Base-by-base conservation (phyloP, 2,113 vertebrate species). In the Albula glossodonta region DNA sequence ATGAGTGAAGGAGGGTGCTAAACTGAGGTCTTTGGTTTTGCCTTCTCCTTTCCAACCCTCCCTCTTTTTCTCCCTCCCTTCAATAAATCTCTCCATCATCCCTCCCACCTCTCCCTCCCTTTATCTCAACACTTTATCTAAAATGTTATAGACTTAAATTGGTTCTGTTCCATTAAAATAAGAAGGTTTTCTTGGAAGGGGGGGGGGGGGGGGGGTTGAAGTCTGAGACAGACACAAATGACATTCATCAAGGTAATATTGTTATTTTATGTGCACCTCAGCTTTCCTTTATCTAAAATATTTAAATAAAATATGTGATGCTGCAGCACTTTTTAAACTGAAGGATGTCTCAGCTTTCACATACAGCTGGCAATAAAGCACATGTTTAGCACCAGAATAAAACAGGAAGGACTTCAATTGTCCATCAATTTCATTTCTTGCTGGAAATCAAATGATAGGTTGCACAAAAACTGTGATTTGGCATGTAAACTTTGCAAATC, bases 21-120 rank as follows among this genome's bases (percentile, higher is more conserved):
- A 84, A 90, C 89, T 83, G 85, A 83, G 89, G 90, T 88, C 83
- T 90, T 89, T 91, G 89, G 86, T 92, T 88, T 91, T 86, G 88
- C 85, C 51, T 41, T 88, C 93, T 89, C 91, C 91, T 88, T 93
- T 94, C 92, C 93, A 90, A 90, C 92, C 82, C 84, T 85, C 87
- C 56, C 87, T 66, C 74, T 57, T 83, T 91, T 90, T 86, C 82
- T 90, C 91, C 92, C 92, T 93, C 92, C 92, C 92, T 84, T 91
- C 90, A 91, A 90, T 93, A 90, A 90, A 91, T 92, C 25, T 5
- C 51, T 15, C 52, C 41, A 49, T 63, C 81, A n/a, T 66, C 77
- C 74, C 74, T 83, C 63, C 80, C 60, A 51, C 88, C 88, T 87
- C 90, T 88, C 6, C 48, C n/a, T 53, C 11, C 4, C 17, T 84